Evolutionary conservation across 2,797 vertebrate species (phyloP), one percentile per base, ranked within the genome.

Genomic region (Gallirallus australis): DNA sequence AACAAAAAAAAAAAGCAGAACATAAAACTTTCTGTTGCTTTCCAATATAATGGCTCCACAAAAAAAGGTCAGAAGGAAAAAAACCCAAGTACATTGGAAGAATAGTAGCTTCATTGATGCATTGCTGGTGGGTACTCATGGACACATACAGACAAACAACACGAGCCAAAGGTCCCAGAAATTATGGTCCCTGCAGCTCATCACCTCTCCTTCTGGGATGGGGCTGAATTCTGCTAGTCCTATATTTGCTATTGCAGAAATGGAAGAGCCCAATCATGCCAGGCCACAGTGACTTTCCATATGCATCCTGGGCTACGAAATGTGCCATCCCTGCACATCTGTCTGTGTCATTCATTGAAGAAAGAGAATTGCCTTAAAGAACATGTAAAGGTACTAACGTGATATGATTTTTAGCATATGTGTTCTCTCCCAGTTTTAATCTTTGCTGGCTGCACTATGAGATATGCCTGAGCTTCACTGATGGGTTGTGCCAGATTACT

Each of bases 391-490:
- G 39, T 40, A 39, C 42, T 48, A 33, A 56, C 3, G 4, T 15
- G 9, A 14, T 24, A 30, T 3, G 9, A 47, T 23, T 65, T 82
- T 82, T 54, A 54, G 31, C 45, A 24, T 54, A 60, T 53, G 3
- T 52, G 20, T 30, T 73, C 27, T 73, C 39, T 50, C 28, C 15
- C 19, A 50, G 27, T 18, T 64, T 35, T 30, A 52, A n/a, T 15
- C 50, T 85, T 50, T 25, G 27, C 61, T 57, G 45, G 12, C 45
- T 54, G 31, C 24, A 2, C 64, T 31, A 54, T 0, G 2, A 82
- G 40, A 33, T 11, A 0, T 16, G 31, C 8, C n/a, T 31, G 35
- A 53, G n/a, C 53, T 52, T 70, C 0, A 0, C 42, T 30, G 50
- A 5, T 16, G n/a, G 17, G 53, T n/a, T 1, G 0, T 70, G 40